Conservation (phyloP, 2,113 vertebrate genomes). For the Vulpes ferrilata region DNA sequence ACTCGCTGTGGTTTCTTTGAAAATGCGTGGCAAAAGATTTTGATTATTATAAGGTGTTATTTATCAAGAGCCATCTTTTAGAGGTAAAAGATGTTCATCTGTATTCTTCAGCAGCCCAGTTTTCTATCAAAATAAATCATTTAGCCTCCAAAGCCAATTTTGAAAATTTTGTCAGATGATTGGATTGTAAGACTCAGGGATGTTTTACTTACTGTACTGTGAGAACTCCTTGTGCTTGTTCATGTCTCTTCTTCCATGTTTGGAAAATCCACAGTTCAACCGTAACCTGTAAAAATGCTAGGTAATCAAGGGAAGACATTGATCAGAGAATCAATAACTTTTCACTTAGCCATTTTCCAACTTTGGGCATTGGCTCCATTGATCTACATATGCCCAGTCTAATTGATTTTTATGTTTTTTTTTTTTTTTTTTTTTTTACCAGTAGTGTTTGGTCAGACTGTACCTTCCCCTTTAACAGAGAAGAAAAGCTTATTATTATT, state of each 20-base stretch:
- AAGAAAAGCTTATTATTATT: not conserved
- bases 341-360: slow-evolving; percentile 73
- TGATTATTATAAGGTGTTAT: slow-evolving; percentile 81
- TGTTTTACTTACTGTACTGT: not conserved
- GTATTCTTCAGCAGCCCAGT: slow-evolving; percentile 49
- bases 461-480: not conserved
- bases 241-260: not conserved
- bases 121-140: slow-evolving; percentile 60
- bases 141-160: slow-evolving; percentile 54
- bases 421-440: not conserved
- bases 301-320: slow-evolving; percentile 58
- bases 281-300: slow-evolving; percentile 23
- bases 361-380: slow-evolving; percentile 66
- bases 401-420: slow-evolving; percentile 57
- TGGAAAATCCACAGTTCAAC: slow-evolving; percentile 21
- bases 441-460: slow-evolving; percentile 21
- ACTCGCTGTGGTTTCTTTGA: slow-evolving; percentile 82
- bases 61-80: slow-evolving; percentile 76
- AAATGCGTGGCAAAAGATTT: slow-evolving; percentile 84
- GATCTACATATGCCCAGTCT: slow-evolving; percentile 61
- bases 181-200: slow-evolving; percentile 23
- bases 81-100: slow-evolving; percentile 56
- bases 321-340: slow-evolving; percentile 72
- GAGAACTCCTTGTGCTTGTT: not conserved
- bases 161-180: slow-evolving; percentile 44